phyloP scores from a whole-genome alignment of 2,888 invertebrate genomes.

The Elmis aenea region DNA sequence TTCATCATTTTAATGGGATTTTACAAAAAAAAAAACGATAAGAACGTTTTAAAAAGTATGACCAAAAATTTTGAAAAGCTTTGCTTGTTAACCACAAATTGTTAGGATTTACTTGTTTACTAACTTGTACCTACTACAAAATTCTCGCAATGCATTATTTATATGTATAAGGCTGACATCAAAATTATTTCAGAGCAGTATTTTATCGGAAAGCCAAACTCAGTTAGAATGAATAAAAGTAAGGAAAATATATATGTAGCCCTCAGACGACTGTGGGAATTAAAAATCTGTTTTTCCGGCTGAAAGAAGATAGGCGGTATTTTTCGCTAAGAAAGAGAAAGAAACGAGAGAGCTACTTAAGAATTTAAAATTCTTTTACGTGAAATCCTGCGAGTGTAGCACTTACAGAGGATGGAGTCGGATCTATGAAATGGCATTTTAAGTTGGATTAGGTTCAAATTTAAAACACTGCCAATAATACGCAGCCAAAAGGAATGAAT shows the following conservation, averaged over 20 bases:
- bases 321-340: slow-evolving; percentile 16
- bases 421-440: slow-evolving; percentile 51
- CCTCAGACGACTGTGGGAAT: slow-evolving; percentile 47
- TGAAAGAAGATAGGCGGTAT: slow-evolving; percentile 28
- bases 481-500: slow-evolving; percentile 38
- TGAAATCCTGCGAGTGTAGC: slow-evolving; percentile 47
- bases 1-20: too few relatives aligned
- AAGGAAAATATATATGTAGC: slow-evolving; percentile 48
- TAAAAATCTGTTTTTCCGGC: slow-evolving; percentile 50
- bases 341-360: slow-evolving; percentile 39
- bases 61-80: too few relatives aligned
- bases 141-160: too few relatives aligned
- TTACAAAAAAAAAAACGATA: too few relatives aligned
- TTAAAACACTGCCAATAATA: slow-evolving; percentile 49
- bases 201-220: slow-evolving; percentile 15
- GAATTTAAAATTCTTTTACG: slow-evolving; percentile 50
- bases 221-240: slow-evolving; percentile 36
- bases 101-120: too few relatives aligned
- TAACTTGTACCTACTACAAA: too few relatives aligned
- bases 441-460: slow-evolving; percentile 51
- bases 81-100: too few relatives aligned
- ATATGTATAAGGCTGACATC: too few relatives aligned
- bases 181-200: too few relatives aligned
- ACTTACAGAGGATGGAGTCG: slow-evolving; percentile 43
- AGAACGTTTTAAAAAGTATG: too few relatives aligned